Conservation (phyloP, 2,113 vertebrate genomes). For the Brachyhypopomus gauderio region DNA sequence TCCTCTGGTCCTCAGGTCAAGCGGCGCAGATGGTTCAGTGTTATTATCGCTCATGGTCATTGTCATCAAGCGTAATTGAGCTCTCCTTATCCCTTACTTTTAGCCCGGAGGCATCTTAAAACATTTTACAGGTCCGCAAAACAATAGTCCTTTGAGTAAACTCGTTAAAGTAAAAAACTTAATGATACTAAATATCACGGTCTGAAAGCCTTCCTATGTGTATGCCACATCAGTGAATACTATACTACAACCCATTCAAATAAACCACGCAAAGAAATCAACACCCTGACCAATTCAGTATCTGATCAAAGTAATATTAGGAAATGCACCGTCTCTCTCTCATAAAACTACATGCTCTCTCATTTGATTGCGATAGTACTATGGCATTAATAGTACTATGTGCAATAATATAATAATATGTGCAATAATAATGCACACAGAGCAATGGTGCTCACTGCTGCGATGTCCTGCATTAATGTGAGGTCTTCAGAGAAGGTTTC, state of each 20-base stretch:
- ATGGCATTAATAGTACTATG: too few relatives aligned
- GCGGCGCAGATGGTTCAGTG: conserved; percentile 64
- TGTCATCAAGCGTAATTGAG: conserved; percentile 58
- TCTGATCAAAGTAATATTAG: too few relatives aligned
- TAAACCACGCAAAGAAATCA: not conserved
- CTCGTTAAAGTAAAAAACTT: not conserved
- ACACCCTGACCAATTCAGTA: not conserved
- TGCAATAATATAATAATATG: conserved; percentile 23
- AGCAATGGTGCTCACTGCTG: not conserved
- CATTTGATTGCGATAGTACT: not conserved
- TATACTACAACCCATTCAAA: not conserved
- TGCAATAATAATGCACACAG: conserved; percentile 7
- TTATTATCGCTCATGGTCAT: conserved; percentile 73
- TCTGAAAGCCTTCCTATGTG: too few relatives aligned
- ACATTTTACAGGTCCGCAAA: conserved; percentile 8
- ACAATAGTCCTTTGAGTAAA: not conserved
- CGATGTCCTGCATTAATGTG: conserved; percentile 20
- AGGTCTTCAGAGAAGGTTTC: conserved; percentile 14
- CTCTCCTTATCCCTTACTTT: not conserved
- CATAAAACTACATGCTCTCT: not conserved
- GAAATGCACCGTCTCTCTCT: not conserved
- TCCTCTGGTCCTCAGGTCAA: conserved; percentile 65
- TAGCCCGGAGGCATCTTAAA: conserved; percentile 24
- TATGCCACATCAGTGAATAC: too few relatives aligned
- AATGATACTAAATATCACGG: not conserved